These are phyloP conservation scores for Epinephelus lanceolatus DNA, from an alignment of 2,113 vertebrate species.

Conservation along the genomic window DNA sequence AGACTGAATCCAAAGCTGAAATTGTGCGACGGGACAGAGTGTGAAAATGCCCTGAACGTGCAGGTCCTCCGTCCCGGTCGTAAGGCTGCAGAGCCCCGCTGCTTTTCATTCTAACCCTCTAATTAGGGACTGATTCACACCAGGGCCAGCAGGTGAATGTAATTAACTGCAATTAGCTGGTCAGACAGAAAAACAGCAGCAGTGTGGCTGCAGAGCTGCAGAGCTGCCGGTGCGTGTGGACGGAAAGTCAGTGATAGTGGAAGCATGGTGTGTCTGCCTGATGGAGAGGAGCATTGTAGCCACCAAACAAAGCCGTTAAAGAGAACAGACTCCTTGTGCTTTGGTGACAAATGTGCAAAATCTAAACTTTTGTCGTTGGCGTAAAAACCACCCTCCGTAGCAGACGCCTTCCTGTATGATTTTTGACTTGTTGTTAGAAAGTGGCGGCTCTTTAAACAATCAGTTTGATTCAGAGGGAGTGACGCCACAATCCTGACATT, in stretches of 20 bases:
- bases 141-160: conserved; percentile 55
- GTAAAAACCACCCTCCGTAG: neutral
- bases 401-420: neutral
- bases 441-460: neutral
- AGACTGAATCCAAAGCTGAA: neutral
- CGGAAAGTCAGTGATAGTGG: conserved; percentile 14
- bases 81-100: conserved; percentile 22
- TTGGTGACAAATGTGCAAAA: neutral
- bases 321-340: neutral
- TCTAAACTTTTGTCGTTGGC: neutral
- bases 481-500: conserved; percentile 35
- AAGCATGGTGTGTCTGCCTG: neutral
- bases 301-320: neutral
- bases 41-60: neutral
- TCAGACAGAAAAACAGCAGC: conserved; percentile 20
- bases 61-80: neutral
- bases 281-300: neutral
- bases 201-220: conserved; percentile 5
- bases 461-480: neutral
- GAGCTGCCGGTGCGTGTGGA: neutral
- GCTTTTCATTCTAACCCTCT: conserved; percentile 42
- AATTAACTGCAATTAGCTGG: conserved; percentile 61
- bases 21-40: neutral
- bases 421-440: neutral
- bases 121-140: conserved; percentile 55